Percentiles rank a stretch among this genome's conserved stretches.
phyloP scores from a whole-genome alignment of 2,888 invertebrate genomes.

The Anthrax anthrax region DNA sequence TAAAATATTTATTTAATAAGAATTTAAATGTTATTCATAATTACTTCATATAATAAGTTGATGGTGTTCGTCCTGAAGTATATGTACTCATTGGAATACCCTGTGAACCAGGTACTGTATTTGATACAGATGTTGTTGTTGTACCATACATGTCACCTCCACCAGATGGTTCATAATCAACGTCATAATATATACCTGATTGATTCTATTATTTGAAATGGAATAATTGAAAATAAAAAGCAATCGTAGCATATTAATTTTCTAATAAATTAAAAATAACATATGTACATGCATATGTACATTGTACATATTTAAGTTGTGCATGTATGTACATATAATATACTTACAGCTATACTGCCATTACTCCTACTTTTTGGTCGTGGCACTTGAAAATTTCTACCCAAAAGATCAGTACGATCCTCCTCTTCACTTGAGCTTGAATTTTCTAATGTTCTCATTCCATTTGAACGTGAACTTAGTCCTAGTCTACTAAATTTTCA shows the following conservation, averaged over 20 bases:
- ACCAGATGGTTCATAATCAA: slow-evolving; percentile 61
- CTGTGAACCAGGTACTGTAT: slow-evolving; percentile 44
- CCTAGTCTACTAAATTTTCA: slow-evolving; percentile 24
- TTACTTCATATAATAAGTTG: slow-evolving; percentile 35
- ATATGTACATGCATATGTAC: too few relatives aligned
- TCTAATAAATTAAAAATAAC: background rate
- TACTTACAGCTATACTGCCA: slow-evolving; percentile 38
- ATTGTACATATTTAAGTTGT: background rate
- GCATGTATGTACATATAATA: too few relatives aligned
- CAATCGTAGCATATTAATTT: background rate
- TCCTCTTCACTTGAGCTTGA: slow-evolving; percentile 48
- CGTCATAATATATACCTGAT: slow-evolving; percentile 80
- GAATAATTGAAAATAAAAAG: slow-evolving; percentile 9
- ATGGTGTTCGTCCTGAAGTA: slow-evolving; percentile 57
- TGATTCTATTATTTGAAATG: slow-evolving; percentile 53
- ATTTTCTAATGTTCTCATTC: slow-evolving; percentile 38
- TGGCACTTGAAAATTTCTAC: slow-evolving; percentile 59
- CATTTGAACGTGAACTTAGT: slow-evolving; percentile 33
- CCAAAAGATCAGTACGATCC: slow-evolving; percentile 63
- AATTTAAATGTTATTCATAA: too few relatives aligned
- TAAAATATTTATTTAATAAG: too few relatives aligned
- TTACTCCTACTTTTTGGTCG: slow-evolving; percentile 67
- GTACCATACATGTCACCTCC: slow-evolving; percentile 37
- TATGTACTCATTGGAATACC: slow-evolving; percentile 74
- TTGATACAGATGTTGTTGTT: slow-evolving; percentile 40